Base-by-base conservation (phyloP, 2,888 invertebrate genomes). In the Neria commutata region DNA sequence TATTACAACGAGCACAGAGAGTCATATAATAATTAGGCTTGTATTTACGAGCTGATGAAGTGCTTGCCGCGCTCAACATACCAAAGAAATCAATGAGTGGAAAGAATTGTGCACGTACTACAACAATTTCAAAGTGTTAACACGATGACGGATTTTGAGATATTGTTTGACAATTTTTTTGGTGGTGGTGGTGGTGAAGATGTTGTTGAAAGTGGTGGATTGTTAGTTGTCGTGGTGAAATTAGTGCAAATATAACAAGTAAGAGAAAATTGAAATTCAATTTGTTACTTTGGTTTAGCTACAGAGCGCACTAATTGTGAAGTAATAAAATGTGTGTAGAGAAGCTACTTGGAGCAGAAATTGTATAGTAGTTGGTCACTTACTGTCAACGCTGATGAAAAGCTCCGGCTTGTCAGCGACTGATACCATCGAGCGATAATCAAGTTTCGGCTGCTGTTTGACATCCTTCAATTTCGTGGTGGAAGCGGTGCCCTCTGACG, bases 391-490 rank as follows among this genome's bases (percentile, higher is more conserved):
- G 51, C 95, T 93, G 69, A 92, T 92, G 85, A 97, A 96, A 68
- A 97, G 86, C 83, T 95, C 95, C 3, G 96, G 95, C 89, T 94
- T 94, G 80, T 97, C 97, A 74, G 94, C 94, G 66, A 94, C 91
- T 21, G 94, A 94, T 63, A 94, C 94, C 93, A 94, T 93, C 77
- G 93, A 94, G 77, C 93, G 89, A 81, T 94, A 94, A 83, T 94
- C 94, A 67, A 94, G 85, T 73, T 91, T 89, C 34, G 93, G 93
- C 65, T 87, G 88, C 73, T 89, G 89, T 52, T 92, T 92, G 61
- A 85, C 84, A 34, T 86, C 84, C 74, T 85, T 86, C 56, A 83
- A 78, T 67, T 81, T 80, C 47, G 76, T 77, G 69, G 79, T 77
- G 60, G 87, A 85, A 54, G 87, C 84, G 61, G 84, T 83, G 77